Base-by-base conservation (phyloP, 2,888 invertebrate species). In the Scaptodrosophila latifasciaeformis region DNA sequence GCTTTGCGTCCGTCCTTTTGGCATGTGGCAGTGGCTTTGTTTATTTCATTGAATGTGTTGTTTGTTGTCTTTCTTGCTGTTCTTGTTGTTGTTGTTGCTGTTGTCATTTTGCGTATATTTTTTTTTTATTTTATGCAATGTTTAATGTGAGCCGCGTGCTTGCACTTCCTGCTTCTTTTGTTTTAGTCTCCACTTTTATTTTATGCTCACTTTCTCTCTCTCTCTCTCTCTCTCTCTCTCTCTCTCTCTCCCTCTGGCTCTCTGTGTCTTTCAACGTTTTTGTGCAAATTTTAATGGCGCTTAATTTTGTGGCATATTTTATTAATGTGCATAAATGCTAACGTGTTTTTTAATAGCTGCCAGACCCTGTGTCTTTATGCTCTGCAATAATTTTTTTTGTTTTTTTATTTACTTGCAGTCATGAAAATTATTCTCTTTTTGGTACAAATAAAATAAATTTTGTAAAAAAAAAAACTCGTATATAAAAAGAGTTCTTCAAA, bases 281-380 rank as follows among this genome's bases (percentile, higher is more conserved):
- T 47, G 45, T 19, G 42, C 52, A 43, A 37, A 54, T 56, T 62
- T 69, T 77, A 77, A 70, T 65, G 67, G 57, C 57, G 67, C 67
- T 72, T 71, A 62, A 72, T 76, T 67, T 54, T 62, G 62, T 55
- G 62, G 59, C 67, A 52, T 62, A 61, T 70, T 70, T 70, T 72
- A 65, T 72, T 72, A 77, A 76, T 72, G 70, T 60, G 59, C 60
- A 62, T 62, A 69, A 69, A 49, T 51, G 64, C 59, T 58, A 69
- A 69, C 56, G 59, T 52, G 39, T 39, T 56, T 56, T 61, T 61
- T 61, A 45, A 56, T 62, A 54, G 43, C 15, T 15, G 43, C 42
- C n/a, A n/a, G n/a, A n/a, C n/a, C n/a, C n/a, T n/a, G n/a, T n/a
- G n/a, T n/a, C n/a, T n/a, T n/a, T n/a, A n/a, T 24, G 24, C 24